Conservation (phyloP, 2,113 vertebrate species). For the Cinclus cinclus region DNA sequence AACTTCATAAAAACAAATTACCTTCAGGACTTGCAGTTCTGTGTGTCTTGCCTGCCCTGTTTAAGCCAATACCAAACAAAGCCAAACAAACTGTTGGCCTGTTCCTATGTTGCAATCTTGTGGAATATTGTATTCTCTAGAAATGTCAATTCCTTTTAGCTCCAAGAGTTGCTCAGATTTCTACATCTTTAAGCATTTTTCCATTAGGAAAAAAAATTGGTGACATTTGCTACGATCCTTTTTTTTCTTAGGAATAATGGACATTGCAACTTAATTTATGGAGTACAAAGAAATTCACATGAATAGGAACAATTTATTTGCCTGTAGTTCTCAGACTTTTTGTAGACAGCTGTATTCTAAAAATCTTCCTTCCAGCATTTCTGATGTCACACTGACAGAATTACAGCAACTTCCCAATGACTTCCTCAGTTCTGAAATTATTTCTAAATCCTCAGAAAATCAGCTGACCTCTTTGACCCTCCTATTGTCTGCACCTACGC, state of each 20-base stretch:
- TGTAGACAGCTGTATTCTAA: background rate
- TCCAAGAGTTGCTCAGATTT: background rate
- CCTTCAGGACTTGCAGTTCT: background rate
- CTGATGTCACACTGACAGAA: background rate
- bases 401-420: background rate
- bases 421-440: background rate
- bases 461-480: background rate
- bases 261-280: background rate
- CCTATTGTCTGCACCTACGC: background rate
- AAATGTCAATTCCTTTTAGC: background rate
- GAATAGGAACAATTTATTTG: background rate
- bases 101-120: background rate
- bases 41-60: background rate
- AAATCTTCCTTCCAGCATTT: background rate
- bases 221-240: background rate
- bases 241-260: background rate
- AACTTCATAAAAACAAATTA: background rate
- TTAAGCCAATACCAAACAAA: background rate
- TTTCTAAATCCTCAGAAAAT: background rate
- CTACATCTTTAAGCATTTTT: background rate
- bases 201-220: background rate
- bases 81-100: background rate
- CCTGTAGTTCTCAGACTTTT: background rate
- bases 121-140: background rate
- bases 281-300: background rate